These are phyloP conservation scores for Prionace glauca DNA, from an alignment of 2,797 vertebrate genomes.

Conservation along the genomic window DNA sequence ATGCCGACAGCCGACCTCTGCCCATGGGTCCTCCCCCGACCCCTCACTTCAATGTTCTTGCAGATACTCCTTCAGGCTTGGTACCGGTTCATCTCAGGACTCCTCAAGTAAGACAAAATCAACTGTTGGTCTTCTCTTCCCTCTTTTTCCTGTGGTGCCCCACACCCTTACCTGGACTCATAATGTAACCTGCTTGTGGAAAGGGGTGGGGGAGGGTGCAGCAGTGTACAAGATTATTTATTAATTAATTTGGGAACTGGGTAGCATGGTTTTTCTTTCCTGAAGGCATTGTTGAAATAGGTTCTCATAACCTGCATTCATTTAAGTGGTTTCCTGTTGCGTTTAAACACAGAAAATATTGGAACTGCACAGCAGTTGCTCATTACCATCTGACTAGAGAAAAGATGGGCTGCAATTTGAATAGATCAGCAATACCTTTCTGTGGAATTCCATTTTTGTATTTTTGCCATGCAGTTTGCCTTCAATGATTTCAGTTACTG, in stretches of 20 bases:
- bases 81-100: constrained; percentile 88
- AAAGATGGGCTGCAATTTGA: neutral
- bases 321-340: neutral
- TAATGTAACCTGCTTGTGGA: neutral
- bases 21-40: constrained; percentile 95
- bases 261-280: neutral
- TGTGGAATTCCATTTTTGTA: neutral
- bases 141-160: neutral
- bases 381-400: neutral
- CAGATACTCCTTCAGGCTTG: constrained; percentile 87
- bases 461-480: neutral
- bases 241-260: neutral
- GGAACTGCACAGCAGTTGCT: neutral
- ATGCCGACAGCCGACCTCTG: constrained; percentile 84
- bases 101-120: constrained; percentile 64
- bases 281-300: neutral
- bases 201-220: neutral
- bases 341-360: neutral
- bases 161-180: neutral
- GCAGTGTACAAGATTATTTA: neutral
- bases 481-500: neutral
- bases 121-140: neutral
- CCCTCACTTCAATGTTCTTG: constrained; percentile 90
- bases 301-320: neutral
- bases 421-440: neutral